Conservation (phyloP, 2,888 invertebrate genomes). For the Idaea aversata region DNA sequence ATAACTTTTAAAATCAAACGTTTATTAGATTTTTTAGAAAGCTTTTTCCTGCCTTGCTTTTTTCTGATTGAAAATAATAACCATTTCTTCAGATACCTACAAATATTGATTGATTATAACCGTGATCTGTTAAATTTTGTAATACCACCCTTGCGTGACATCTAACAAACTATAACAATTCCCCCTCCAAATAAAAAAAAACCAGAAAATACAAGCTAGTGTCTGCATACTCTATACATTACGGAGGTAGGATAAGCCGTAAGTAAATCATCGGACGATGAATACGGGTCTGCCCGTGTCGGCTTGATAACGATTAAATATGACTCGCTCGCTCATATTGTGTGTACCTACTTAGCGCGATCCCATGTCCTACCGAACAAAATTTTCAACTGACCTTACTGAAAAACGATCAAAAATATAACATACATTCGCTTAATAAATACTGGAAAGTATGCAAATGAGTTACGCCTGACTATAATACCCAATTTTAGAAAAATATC, state of each 20-base stretch:
- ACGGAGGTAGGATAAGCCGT: slow-evolving; percentile 65
- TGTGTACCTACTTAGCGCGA: slow-evolving; percentile 62
- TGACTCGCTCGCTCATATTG: slow-evolving; percentile 61
- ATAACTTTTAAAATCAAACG: too few relatives aligned
- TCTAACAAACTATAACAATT: not conserved
- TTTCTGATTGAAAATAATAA: too few relatives aligned
- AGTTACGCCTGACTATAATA: too few relatives aligned
- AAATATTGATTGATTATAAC: too few relatives aligned
- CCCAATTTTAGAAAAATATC: too few relatives aligned
- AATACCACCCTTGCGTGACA: not conserved
- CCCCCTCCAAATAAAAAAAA: not conserved
- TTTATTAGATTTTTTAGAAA: too few relatives aligned
- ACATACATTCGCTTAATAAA: too few relatives aligned
- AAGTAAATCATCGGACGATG: slow-evolving; percentile 73
- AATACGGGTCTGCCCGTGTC: slow-evolving; percentile 59
- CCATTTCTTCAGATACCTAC: too few relatives aligned
- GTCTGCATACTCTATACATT: slow-evolving; percentile 56
- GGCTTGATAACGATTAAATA: slow-evolving; percentile 75
- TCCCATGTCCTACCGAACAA: slow-evolving; percentile 32
- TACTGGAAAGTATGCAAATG: too few relatives aligned
- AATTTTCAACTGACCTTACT: not conserved
- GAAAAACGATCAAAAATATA: not conserved
- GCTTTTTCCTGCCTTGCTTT: too few relatives aligned
- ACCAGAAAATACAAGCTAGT: slow-evolving; percentile 7
- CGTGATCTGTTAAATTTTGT: not conserved